Evolutionary conservation across 2,888 invertebrate genomes (phyloP), one percentile per base, ranked within the genome.

Genomic region (Trissoscelio sp.): DNA sequence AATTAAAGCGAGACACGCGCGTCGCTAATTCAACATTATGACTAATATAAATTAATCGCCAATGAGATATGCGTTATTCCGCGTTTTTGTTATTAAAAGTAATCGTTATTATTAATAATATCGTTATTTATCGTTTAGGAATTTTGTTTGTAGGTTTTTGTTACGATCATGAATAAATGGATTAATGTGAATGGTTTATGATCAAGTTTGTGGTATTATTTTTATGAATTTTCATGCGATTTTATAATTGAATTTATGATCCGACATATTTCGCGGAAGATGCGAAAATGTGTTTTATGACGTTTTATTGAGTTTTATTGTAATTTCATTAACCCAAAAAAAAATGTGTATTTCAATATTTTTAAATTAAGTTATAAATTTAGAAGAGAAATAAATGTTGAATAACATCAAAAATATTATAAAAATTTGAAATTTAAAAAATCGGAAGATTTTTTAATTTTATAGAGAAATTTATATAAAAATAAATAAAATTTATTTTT

Each of bases 1-100:
- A 74, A 74, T 74, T 74, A 74, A 74, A 74, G 12, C 46, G 46
- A 74, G 46, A 64, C 64, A 62, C 73, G 57, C 64, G 64, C 64
- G 64, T 37, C 55, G 37, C 57, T 74, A 74, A 64, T 74, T 64
- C 55, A 74, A 57, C 64, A 46, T 64, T 57, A 64, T 46, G 74
- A 64, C 64, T 57, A 74, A 64, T 64, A 64, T 64, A 55, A 73
- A 62, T 55, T 42, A 73, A 62, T 73, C 24, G 44, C 9, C 53
- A 20, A 73, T 55, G 55, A 60, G 34, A 31, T 24, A 14, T 14
- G 16, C 4, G 16, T 55, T 55, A 9, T 57, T 69, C 31, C 31
- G 2, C 9, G 0, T 31, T 34, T 46, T 57, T 46, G 16, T 44
- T 12, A 24, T 28, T 46, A 14, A n/a, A 14, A 20, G 2, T 12